Conservation (phyloP, 2,797 vertebrate genomes). For the Acrossocheilus fasciatus region DNA sequence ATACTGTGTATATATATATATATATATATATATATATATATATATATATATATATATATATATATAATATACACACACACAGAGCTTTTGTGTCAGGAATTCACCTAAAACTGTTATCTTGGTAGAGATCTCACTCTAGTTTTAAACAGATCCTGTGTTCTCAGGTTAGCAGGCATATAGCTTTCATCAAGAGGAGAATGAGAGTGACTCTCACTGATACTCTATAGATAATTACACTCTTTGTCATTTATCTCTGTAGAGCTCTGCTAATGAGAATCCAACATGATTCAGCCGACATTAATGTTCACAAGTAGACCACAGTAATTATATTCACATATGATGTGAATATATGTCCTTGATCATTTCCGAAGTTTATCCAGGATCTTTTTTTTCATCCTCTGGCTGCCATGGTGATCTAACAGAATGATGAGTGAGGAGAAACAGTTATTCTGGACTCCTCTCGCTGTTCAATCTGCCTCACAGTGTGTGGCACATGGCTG, state of each 20-base stretch:
- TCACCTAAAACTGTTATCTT: neutral
- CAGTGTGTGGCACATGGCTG: constrained; percentile 21
- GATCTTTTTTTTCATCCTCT: constrained; percentile 12
- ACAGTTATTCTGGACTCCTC: constrained; percentile 13
- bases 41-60: no score
- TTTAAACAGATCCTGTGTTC: neutral
- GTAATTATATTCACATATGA: constrained; percentile 35
- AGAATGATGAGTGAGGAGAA: constrained; percentile 26
- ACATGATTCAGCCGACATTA: constrained; percentile 16
- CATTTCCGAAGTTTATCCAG: constrained; percentile 19
- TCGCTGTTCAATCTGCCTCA: constrained; percentile 17
- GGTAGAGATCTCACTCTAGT: neutral
- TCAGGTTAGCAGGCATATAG: constrained; percentile 25
- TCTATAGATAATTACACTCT: constrained; percentile 33
- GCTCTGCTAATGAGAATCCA: constrained; percentile 39
- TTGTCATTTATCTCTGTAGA: constrained; percentile 25
- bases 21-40: no score
- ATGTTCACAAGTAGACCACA: constrained; percentile 20
- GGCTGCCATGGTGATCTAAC: constrained; percentile 24
- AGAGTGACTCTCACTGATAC: constrained; percentile 18
- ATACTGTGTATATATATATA: no score
- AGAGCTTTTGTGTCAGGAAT: neutral
- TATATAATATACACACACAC: no score
- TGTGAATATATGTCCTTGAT: constrained; percentile 22
- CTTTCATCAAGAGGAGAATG: constrained; percentile 25